Base-by-base conservation (phyloP, 2,888 invertebrate species). In the Drosophila melanocephala region DNA sequence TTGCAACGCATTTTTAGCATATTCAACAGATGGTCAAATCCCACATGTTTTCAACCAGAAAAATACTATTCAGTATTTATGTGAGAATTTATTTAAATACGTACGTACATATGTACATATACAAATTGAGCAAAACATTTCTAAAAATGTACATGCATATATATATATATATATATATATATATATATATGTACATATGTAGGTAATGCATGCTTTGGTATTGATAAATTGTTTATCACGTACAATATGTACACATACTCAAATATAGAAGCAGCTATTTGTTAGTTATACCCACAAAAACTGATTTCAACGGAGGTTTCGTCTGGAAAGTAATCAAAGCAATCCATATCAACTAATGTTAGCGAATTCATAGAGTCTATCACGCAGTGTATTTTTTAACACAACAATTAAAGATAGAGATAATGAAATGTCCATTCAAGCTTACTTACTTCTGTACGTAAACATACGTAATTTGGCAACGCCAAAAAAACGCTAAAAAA, bases 291-390 rank as follows among this genome's bases (percentile, higher is more conserved):
- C 14, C 47, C 22, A 47, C 47, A 22, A 16, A 47, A 47, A 47
- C 19, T 7, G 9, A 28, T 66, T 66, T 42, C 66, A 65, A 39
- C 32, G 9, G 47, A 39, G n/a, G 22, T 5, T 65, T 65, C 14
- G 39, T 37, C 32, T 66, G 65, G 65, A 66, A 64, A 32, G 12
- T 16, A 16, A 9, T 2, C 37, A 37, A 61, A 14, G 22, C 22
- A 60, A 50, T 64, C 14, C 1, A 32, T 26, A 47, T 33, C 30
- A 65, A 50, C 10, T 30, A 50, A 63, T 63, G 32, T 9, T 32
- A 65, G 22, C n/a, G n/a, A 51, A 22, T 32, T 33, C 0, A 22
- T 22, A 35, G 3, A 35, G n/a, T 12, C 10, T 5, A 14, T 26
- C 32, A 22, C 14, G 14, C 28, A 51, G n/a, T 35, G n/a, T 26